Conservation (phyloP, 2,888 invertebrate genomes). For the Apodemia mormo region DNA sequence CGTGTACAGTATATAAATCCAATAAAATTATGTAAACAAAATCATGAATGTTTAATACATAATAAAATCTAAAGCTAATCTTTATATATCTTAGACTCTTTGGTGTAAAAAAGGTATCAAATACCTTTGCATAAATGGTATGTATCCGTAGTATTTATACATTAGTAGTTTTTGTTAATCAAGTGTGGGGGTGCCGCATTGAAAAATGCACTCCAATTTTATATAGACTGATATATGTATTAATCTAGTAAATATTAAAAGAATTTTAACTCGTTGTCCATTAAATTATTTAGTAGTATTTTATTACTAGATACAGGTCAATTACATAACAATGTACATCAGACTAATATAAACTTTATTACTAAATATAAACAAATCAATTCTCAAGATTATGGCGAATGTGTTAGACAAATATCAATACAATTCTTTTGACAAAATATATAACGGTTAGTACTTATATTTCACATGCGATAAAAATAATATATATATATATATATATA, state of each 20-base stretch:
- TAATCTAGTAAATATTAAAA: conserved; percentile 7
- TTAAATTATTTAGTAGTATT: too few species aligned
- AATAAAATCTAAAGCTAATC: neutral
- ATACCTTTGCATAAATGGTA: neutral
- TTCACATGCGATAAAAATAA: too few species aligned
- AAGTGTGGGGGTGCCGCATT: conserved; percentile 1
- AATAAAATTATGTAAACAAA: neutral
- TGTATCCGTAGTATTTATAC: neutral
- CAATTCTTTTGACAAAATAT: too few species aligned
- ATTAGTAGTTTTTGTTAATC: neutral
- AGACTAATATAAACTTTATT: too few species aligned
- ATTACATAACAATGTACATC: too few species aligned
- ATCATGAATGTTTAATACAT: neutral
- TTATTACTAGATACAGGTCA: too few species aligned
- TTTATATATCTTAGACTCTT: neutral
- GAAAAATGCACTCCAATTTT: neutral
- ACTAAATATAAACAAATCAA: too few species aligned
- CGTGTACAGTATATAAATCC: neutral
- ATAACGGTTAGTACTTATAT: too few species aligned
- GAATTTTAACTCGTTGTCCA: too few species aligned
- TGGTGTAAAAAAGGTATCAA: conserved; percentile 1
- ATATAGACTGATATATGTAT: conserved; percentile 2
- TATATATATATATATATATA: too few species aligned
- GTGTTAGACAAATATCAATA: too few species aligned
- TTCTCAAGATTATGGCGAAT: too few species aligned